These are phyloP conservation scores for Alsophila aescularia DNA, from an alignment of 2,888 invertebrate species.

Conservation along the genomic window DNA sequence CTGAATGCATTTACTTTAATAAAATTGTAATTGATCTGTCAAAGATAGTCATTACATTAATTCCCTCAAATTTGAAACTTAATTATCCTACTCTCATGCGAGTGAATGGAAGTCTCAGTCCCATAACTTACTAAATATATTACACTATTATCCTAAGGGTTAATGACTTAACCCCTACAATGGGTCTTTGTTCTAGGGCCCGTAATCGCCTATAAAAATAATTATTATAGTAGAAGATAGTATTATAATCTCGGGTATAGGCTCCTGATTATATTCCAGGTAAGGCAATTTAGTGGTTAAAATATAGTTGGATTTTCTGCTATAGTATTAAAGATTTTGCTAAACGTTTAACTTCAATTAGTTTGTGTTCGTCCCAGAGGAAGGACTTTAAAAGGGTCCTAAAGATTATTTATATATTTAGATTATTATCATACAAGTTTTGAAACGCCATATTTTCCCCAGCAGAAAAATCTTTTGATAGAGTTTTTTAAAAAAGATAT, in stretches of 20 bases:
- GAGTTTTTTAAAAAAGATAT: too few species aligned
- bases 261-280: conserved; percentile 14
- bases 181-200: conserved; percentile 36
- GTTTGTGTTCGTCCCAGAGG: too few species aligned
- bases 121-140: conserved; percentile 35
- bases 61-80: background rate
- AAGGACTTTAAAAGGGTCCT: too few species aligned
- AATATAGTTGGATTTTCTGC: too few species aligned
- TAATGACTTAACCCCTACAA: conserved; percentile 37
- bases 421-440: too few species aligned
- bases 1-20: too few species aligned
- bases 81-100: conserved; percentile 13
- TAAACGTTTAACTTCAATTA: too few species aligned
- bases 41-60: background rate
- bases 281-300: background rate
- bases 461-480: too few species aligned
- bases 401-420: too few species aligned
- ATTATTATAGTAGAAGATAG: conserved; percentile 29
- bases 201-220: conserved; percentile 36
- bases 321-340: too few species aligned
- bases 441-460: too few species aligned
- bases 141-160: conserved; percentile 35
- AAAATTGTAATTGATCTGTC: background rate
- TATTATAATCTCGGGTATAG: conserved; percentile 5
- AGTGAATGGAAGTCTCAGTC: conserved; percentile 8